Evolutionary conservation across 2,113 vertebrate genomes (phyloP).

Genomic region (Danionella cerebrum): DNA sequence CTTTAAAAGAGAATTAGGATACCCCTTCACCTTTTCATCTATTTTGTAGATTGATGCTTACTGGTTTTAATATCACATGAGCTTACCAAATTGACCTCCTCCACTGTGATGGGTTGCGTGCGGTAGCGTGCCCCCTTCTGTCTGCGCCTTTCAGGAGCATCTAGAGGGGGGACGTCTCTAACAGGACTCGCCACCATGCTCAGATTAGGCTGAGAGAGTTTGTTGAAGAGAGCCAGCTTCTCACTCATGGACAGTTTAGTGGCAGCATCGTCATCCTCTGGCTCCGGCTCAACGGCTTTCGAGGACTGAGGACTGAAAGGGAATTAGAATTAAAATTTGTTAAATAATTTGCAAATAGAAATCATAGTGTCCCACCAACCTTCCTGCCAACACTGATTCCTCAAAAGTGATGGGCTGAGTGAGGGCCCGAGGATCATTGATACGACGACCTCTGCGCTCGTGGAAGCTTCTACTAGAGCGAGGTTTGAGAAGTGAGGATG

Average conservation of each 20-base stretch:
- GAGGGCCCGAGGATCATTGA: conserved; percentile 56
- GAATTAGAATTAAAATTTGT: too few relatives aligned
- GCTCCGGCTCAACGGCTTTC: conserved; percentile 32
- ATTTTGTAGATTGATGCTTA: too few relatives aligned
- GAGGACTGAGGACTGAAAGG: conserved; percentile 27
- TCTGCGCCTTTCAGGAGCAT: conserved; percentile 50
- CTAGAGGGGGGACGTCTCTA: conserved; percentile 8
- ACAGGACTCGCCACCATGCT: conserved; percentile 26
- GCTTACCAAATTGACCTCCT: conserved; percentile 64
- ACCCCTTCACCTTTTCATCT: too few relatives aligned
- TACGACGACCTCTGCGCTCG: conserved; percentile 53
- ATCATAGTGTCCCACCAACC: conserved; percentile 42
- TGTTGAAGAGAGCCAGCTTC: conserved; percentile 71
- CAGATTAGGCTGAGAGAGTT: conserved; percentile 51
- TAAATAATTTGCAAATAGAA: not conserved
- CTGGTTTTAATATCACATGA: not conserved
- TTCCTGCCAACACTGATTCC: conserved; percentile 53
- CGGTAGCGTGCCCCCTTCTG: conserved; percentile 67
- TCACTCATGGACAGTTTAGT: conserved; percentile 66
- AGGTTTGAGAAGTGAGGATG: conserved; percentile 55
- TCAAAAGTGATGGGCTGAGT: conserved; percentile 67
- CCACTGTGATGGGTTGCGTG: conserved; percentile 69
- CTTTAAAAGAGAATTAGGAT: too few relatives aligned
- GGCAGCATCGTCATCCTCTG: conserved; percentile 53
- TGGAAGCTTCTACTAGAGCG: conserved; percentile 45